Evolutionary conservation across 2,113 vertebrate genomes (phyloP).

Genomic region (Greenwoodochromis staneri): DNA sequence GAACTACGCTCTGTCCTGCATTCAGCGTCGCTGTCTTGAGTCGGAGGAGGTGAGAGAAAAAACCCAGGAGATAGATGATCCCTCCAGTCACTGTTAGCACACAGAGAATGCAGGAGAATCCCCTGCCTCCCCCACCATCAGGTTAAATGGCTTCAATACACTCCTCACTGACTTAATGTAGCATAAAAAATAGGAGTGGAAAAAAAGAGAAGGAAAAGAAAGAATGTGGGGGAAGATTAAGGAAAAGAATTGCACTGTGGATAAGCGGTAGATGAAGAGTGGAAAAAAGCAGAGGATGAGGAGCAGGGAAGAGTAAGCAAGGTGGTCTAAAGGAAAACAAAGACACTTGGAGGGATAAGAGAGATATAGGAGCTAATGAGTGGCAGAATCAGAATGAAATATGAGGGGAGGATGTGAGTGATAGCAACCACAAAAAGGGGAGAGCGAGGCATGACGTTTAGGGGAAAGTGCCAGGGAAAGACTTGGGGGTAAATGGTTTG

Average conservation of each 20-base stretch:
- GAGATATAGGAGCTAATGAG: conserved; percentile 31
- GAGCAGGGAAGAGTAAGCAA: neutral
- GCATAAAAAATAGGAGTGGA: conserved; percentile 30
- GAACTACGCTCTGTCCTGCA: conserved; percentile 13
- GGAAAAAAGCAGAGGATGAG: neutral
- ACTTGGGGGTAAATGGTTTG: conserved; percentile 13
- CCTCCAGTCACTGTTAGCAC: conserved; percentile 15
- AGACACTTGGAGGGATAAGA: neutral
- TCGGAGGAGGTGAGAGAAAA: neutral
- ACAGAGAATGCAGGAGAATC: neutral
- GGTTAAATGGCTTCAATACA: conserved; percentile 23
- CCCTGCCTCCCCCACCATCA: neutral
- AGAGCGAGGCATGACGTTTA: neutral
- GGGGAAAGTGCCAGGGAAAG: neutral
- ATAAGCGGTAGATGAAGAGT: neutral
- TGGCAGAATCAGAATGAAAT: conserved; percentile 29
- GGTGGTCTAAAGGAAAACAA: neutral
- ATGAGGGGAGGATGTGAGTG: neutral
- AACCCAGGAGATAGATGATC: conserved; percentile 38
- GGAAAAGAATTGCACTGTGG: neutral
- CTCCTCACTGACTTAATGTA: conserved; percentile 39
- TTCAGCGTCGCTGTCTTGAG: conserved; percentile 31
- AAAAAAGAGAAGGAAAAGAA: neutral
- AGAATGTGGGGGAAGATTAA: neutral
- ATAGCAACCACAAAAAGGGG: neutral